Conservation (phyloP, 1,140 invertebrate species). For the Venustaconcha ellipsiformis region DNA sequence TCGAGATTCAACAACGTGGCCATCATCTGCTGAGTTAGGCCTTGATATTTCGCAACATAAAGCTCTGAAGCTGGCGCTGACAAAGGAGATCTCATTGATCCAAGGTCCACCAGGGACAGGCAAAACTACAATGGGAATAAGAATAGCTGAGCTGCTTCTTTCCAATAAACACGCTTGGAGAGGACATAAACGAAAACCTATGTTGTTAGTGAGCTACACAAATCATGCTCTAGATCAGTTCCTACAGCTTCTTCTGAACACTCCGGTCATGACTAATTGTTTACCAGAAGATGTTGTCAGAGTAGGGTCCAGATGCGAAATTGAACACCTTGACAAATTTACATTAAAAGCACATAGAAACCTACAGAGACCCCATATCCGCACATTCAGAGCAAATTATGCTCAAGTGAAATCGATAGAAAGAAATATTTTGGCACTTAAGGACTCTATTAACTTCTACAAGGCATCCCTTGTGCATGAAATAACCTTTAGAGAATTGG, state of each 20-base stretch:
- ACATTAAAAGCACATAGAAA: constrained; percentile 33
- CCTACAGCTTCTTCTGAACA: constrained; percentile 74
- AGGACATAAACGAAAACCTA: constrained; percentile 57
- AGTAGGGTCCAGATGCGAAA: constrained; percentile 80
- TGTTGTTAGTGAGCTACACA: constrained; percentile 83
- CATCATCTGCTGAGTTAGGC: constrained; percentile 40
- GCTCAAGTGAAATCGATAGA: constrained; percentile 34
- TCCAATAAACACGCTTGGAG: constrained; percentile 54
- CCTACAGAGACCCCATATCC: constrained; percentile 22
- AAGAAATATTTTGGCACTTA: constrained; percentile 18
- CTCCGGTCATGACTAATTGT: constrained; percentile 16
- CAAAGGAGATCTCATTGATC: constrained; percentile 75
- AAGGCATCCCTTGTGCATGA: too few species aligned
- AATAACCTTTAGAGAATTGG: too few species aligned
- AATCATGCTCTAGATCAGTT: constrained; percentile 92
- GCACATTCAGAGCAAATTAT: constrained; percentile 21
- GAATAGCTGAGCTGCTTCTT: constrained; percentile 61
- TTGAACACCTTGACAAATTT: constrained; percentile 36
- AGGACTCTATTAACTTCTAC: too few species aligned
- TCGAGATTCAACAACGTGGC: constrained; percentile 30
- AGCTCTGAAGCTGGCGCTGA: constrained; percentile 68
- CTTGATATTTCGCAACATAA: constrained; percentile 68
- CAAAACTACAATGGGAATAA: constrained; percentile 62
- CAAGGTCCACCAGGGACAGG: constrained; percentile 73
- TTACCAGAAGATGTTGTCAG: constrained; percentile 72